Evolutionary conservation across 2,888 invertebrate genomes (phyloP).

Genomic region (Furcula furcula): DNA sequence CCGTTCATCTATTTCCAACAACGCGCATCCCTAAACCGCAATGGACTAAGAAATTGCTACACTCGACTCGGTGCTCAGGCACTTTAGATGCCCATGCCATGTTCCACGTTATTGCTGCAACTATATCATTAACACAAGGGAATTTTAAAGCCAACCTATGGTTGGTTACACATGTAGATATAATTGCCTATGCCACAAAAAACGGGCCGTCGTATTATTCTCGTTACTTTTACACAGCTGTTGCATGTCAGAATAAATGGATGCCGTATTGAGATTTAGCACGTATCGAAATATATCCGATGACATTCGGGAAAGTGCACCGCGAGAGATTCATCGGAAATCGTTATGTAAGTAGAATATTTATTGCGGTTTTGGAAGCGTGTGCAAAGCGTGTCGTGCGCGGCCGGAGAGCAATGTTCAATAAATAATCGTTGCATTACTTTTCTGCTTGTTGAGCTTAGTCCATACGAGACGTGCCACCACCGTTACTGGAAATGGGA

Average conservation of each 20-base stretch:
- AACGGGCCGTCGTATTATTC: constrained; percentile 29
- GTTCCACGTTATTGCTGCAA: constrained; percentile 33
- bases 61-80: constrained; percentile 36
- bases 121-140: constrained; percentile 51
- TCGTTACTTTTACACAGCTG: constrained; percentile 30
- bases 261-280: constrained; percentile 27
- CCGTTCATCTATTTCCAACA: constrained; percentile 47
- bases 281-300: constrained; percentile 24
- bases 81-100: constrained; percentile 34
- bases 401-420: constrained; percentile 12
- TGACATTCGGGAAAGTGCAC: constrained; percentile 29
- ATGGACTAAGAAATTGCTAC: constrained; percentile 56
- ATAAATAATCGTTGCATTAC: constrained; percentile 23
- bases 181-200: constrained; percentile 36
- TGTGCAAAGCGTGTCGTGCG: constrained; percentile 12
- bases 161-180: constrained; percentile 30
- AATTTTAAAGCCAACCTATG: constrained; percentile 38
- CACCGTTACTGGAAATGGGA: constrained; percentile 30
- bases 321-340: constrained; percentile 36
- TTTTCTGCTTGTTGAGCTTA: constrained; percentile 32
- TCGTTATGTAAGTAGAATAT: constrained; percentile 39
- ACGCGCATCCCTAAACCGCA: constrained; percentile 55
- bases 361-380: constrained; percentile 33
- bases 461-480: constrained; percentile 20
- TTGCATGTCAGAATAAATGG: constrained; percentile 26